Percentiles rank a stretch among this genome's conserved stretches.
phyloP scores from a whole-genome alignment of 2,888 invertebrate genomes.

The Eledone cirrhosa region DNA sequence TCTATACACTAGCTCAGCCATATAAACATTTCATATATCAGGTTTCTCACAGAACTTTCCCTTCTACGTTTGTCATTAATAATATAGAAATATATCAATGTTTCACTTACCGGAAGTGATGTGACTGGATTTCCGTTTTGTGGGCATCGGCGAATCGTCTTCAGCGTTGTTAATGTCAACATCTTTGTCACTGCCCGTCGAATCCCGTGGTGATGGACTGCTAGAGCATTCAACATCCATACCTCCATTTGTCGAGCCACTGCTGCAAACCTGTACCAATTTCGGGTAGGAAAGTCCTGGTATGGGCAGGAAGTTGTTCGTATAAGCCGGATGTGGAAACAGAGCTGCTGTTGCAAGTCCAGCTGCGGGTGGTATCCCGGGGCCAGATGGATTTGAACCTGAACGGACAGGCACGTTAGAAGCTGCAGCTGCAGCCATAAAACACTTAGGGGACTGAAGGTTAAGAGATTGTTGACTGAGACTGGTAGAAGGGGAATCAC shows the following conservation, averaged over 20 bases:
- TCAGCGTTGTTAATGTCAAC: background rate
- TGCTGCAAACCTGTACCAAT: constrained; percentile 43
- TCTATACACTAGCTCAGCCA: too few relatives aligned
- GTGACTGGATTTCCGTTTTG: constrained; percentile 9
- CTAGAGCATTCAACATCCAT: background rate
- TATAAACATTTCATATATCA: too few relatives aligned
- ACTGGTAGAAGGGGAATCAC: constrained; percentile 30
- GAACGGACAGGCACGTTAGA: background rate
- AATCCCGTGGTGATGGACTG: background rate
- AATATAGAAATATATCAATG: too few relatives aligned
- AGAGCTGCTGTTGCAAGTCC: constrained; percentile 35
- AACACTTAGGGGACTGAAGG: constrained; percentile 37
- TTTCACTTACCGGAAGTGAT: background rate
- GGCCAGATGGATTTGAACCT: constrained; percentile 2
- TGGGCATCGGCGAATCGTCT: constrained; percentile 19
- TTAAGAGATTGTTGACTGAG: constrained; percentile 38
- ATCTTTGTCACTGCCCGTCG: background rate
- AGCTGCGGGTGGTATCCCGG: constrained; percentile 18
- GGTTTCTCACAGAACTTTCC: too few relatives aligned
- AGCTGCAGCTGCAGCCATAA: constrained; percentile 32
- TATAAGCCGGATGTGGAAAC: constrained; percentile 36
- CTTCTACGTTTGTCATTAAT: too few relatives aligned
- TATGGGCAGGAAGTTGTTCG: constrained; percentile 38
- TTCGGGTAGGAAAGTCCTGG: constrained; percentile 59
- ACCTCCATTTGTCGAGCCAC: background rate